These are phyloP conservation scores for Thaumetopoea pityocampa DNA, from an alignment of 1,140 invertebrate species.

Conservation along the genomic window DNA sequence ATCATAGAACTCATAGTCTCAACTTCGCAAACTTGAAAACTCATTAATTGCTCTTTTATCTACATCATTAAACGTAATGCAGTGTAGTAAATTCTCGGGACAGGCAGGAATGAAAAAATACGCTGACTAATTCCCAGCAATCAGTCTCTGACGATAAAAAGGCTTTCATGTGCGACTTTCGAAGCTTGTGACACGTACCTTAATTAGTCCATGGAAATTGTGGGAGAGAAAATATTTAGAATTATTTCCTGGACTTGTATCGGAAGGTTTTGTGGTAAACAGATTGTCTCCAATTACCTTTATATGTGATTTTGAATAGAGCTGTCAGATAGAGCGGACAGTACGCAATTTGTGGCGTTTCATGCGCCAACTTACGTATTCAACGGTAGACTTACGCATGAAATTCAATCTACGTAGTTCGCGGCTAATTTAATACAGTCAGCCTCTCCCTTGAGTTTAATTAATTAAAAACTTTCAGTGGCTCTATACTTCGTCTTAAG, in stretches of 20 bases:
- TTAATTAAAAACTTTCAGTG: too few species aligned
- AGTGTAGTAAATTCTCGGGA: constrained; percentile 12
- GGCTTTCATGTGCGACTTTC: constrained; percentile 8
- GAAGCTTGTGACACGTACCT: constrained; percentile 10
- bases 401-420: too few species aligned
- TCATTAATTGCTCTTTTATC: constrained; percentile 18
- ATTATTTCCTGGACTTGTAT: constrained; percentile 3
- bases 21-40: not conserved
- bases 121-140: constrained; percentile 16
- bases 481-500: too few species aligned
- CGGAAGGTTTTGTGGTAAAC: constrained; percentile 2
- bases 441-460: too few species aligned
- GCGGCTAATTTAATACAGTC: too few species aligned
- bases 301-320: too few species aligned
- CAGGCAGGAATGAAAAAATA: constrained; percentile 9
- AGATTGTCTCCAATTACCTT: too few species aligned
- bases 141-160: constrained; percentile 20
- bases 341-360: too few species aligned
- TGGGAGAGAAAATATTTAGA: constrained; percentile 6
- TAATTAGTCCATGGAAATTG: constrained; percentile 14
- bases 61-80: constrained; percentile 15
- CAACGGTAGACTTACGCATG: too few species aligned
- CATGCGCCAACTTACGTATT: too few species aligned
- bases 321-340: too few species aligned
- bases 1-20: not conserved